phyloP scores from a whole-genome alignment of 2,797 vertebrate genomes.

The Harpagifer antarcticus region DNA sequence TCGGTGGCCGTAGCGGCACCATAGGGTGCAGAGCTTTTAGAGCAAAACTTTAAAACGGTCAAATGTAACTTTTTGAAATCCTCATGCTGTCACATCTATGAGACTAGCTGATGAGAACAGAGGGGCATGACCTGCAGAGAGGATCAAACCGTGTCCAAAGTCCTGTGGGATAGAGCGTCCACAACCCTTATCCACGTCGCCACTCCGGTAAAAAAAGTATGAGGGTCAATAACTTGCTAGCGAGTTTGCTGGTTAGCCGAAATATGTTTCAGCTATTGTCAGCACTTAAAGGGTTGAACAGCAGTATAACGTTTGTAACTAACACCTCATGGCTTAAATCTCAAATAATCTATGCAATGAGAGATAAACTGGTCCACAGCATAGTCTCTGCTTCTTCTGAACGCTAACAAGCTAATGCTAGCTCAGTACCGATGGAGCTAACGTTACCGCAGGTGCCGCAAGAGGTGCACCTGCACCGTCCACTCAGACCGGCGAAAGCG shows the following conservation, averaged over 20 bases:
- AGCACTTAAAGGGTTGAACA: neutral
- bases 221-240: constrained; percentile 60
- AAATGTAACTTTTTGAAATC: constrained; percentile 34
- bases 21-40: constrained; percentile 83
- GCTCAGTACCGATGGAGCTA: constrained; percentile 51
- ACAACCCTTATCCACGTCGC: constrained; percentile 70
- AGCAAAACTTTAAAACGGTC: constrained; percentile 66
- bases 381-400: neutral
- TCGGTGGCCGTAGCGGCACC: constrained; percentile 86
- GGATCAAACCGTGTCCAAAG: constrained; percentile 71
- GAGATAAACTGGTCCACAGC: neutral
- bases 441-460: constrained; percentile 74
- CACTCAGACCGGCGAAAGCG: constrained; percentile 2
- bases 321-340: rapidly evolving
- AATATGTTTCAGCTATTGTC: constrained; percentile 5
- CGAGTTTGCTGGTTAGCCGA: constrained; percentile 40
- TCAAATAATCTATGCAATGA: neutral
- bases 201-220: constrained; percentile 53
- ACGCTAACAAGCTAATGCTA: constrained; percentile 68
- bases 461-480: constrained; percentile 80
- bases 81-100: constrained; percentile 60
- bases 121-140: constrained; percentile 26
- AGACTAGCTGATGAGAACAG: constrained; percentile 19
- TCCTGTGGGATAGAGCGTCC: constrained; percentile 59
- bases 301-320: neutral